These are phyloP conservation scores for Eleutherodactylus coqui DNA, from an alignment of 2,797 vertebrate species.

Conservation along the genomic window DNA sequence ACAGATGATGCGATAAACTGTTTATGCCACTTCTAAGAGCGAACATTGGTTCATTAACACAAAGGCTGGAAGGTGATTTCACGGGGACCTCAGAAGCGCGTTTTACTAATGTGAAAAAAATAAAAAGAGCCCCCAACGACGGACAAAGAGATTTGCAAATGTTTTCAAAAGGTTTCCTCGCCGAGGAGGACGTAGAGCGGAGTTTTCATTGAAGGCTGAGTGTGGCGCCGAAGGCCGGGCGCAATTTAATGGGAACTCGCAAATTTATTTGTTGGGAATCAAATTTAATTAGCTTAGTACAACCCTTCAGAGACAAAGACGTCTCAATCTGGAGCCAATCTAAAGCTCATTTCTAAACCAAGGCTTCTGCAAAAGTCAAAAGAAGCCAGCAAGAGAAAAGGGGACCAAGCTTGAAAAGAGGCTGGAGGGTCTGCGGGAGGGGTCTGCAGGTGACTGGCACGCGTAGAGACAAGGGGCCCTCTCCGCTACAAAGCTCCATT, in stretches of 20 bases:
- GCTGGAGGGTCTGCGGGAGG: conserved; percentile 67
- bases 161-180: conserved; percentile 83
- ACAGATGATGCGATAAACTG: conserved; percentile 72
- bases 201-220: conserved; percentile 69
- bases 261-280: conserved; percentile 80
- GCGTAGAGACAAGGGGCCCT: conserved; percentile 80
- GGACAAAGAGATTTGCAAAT: conserved; percentile 85
- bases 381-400: conserved; percentile 72
- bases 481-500: conserved; percentile 81
- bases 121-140: conserved; percentile 73
- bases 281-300: conserved; percentile 88
- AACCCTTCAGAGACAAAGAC: conserved; percentile 83
- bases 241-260: conserved; percentile 79
- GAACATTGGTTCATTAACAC: conserved; percentile 72
- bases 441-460: conserved; percentile 82
- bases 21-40: conserved; percentile 16
- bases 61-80: conserved; percentile 79
- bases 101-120: conserved; percentile 76
- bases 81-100: conserved; percentile 62
- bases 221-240: conserved; percentile 75
- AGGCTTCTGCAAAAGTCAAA: conserved; percentile 79
- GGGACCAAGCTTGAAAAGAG: conserved; percentile 69
- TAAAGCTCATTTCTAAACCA: conserved; percentile 80
- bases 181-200: conserved; percentile 78
- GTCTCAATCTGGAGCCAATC: conserved; percentile 83